Conservation (phyloP, 2,888 invertebrate genomes). For the Euspilapteryx auroguttella region DNA sequence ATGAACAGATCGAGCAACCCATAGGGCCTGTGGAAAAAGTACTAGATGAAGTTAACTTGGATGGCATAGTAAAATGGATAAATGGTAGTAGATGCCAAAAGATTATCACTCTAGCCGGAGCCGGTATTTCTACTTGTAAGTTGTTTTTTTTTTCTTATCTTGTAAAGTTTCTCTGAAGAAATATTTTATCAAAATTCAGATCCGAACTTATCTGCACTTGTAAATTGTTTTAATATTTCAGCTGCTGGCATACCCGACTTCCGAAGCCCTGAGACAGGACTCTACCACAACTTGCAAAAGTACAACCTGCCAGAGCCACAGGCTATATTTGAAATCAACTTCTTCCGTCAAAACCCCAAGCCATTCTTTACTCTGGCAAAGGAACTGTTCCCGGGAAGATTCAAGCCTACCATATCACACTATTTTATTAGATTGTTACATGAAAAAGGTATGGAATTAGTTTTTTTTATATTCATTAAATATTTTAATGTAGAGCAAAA, state of each 20-base stretch:
- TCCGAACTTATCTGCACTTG: no score
- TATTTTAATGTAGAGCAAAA: no score
- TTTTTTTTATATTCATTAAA: conserved; percentile 20
- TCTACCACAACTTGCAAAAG: conserved; percentile 89
- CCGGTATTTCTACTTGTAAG: conserved; percentile 95
- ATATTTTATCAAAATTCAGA: no score
- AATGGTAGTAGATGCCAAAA: conserved; percentile 76
- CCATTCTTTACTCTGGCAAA: conserved; percentile 92
- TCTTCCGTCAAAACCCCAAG: conserved; percentile 84
- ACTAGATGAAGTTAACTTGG: conserved; percentile 70
- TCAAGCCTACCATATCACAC: conserved; percentile 88
- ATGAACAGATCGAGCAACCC: conserved; percentile 39
- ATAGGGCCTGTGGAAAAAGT: conserved; percentile 39
- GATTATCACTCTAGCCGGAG: conserved; percentile 92
- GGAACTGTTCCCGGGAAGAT: conserved; percentile 84
- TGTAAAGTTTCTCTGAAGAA: not conserved
- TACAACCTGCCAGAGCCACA: conserved; percentile 90
- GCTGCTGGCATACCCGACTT: conserved; percentile 97
- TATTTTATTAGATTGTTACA: conserved; percentile 86
- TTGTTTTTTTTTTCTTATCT: conserved; percentile 12
- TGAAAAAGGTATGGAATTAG: conserved; percentile 73
- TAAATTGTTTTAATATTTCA: conserved; percentile 44
- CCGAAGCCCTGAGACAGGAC: conserved; percentile 87
- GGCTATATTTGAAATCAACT: conserved; percentile 89
- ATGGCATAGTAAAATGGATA: conserved; percentile 80